phyloP scores from a whole-genome alignment of 2,888 invertebrate species.

The Mesodorylaimus sp. region DNA sequence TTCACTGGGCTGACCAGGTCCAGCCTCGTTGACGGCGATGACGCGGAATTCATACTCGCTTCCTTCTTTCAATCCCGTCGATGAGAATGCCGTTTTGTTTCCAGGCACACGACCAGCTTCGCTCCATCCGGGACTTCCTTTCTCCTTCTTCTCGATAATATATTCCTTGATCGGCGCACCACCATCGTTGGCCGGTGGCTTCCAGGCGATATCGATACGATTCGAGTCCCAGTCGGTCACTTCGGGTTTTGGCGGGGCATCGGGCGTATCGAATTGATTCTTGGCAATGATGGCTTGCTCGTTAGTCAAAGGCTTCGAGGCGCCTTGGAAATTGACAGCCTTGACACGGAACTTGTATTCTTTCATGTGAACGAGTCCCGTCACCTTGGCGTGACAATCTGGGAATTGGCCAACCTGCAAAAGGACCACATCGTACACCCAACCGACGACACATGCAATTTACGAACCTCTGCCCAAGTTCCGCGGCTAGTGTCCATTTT shows the following conservation, averaged over 20 bases:
- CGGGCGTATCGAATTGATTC: slow-evolving; percentile 49
- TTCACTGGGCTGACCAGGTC: slow-evolving; percentile 27
- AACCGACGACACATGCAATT: too few species aligned
- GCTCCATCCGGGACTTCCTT: slow-evolving; percentile 77
- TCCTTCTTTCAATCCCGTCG: slow-evolving; percentile 24
- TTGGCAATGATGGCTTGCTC: slow-evolving; percentile 36
- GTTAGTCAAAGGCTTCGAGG: slow-evolving; percentile 37
- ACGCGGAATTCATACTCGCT: slow-evolving; percentile 61
- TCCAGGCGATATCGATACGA: slow-evolving; percentile 80
- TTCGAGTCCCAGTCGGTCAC: slow-evolving; percentile 85
- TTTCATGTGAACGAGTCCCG: slow-evolving; percentile 29
- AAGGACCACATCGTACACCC: too few species aligned
- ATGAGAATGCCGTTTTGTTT: slow-evolving; percentile 58
- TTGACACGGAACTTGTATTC: slow-evolving; percentile 40
- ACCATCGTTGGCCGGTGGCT: slow-evolving; percentile 60
- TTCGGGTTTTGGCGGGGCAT: slow-evolving; percentile 71
- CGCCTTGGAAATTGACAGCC: slow-evolving; percentile 39
- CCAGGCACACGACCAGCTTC: slow-evolving; percentile 63
- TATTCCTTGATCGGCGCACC: slow-evolving; percentile 70
- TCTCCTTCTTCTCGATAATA: slow-evolving; percentile 85
- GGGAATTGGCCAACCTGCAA: too few species aligned
- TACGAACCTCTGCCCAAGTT: slow-evolving; percentile 49
- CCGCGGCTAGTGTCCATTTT: slow-evolving; percentile 83
- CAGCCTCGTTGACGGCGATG: slow-evolving; percentile 29
- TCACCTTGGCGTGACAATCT: slow-evolving; percentile 26